phyloP scores from a whole-genome alignment of 2,888 invertebrate species.

The Protophormia terraenovae region DNA sequence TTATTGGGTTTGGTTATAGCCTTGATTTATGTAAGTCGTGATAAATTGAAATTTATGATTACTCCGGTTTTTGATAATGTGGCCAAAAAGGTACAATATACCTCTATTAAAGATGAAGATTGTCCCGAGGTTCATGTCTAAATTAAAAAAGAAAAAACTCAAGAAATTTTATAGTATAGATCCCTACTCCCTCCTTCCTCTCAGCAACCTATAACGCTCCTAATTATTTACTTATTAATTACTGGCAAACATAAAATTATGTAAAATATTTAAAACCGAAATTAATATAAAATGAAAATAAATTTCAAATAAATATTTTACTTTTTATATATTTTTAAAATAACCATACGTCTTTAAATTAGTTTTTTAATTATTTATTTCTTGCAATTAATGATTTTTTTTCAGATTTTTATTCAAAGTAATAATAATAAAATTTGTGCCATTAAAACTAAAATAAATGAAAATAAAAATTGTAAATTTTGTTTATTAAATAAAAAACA shows the following conservation, averaged over 20 bases:
- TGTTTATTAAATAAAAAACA: too few relatives aligned
- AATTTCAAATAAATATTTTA: not conserved
- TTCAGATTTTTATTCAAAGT: not conserved
- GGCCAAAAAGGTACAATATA: constrained; percentile 87
- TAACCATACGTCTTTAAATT: not conserved
- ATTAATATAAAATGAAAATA: not conserved
- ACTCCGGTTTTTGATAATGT: constrained; percentile 85
- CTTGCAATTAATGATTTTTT: not conserved
- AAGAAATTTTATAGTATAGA: not conserved
- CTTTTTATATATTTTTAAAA: not conserved
- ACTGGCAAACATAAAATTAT: constrained; percentile 29
- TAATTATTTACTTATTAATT: not conserved
- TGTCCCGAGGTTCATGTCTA: constrained; percentile 81
- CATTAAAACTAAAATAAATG: constrained; percentile 11
- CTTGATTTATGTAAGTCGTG: constrained; percentile 85
- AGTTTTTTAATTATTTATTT: not conserved
- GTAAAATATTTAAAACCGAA: constrained; percentile 39
- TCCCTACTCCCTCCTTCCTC: not conserved
- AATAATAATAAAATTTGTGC: constrained; percentile 36
- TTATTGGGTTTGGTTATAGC: constrained; percentile 83
- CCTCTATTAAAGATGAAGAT: constrained; percentile 86
- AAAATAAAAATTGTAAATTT: not conserved
- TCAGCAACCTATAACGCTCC: not conserved
- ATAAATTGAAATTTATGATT: constrained; percentile 83
- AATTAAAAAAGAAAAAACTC: constrained; percentile 15